Percentiles rank a stretch among this genome's conserved stretches.
phyloP scores from a whole-genome alignment of 2,888 invertebrate genomes.

The Eulithis testata region DNA sequence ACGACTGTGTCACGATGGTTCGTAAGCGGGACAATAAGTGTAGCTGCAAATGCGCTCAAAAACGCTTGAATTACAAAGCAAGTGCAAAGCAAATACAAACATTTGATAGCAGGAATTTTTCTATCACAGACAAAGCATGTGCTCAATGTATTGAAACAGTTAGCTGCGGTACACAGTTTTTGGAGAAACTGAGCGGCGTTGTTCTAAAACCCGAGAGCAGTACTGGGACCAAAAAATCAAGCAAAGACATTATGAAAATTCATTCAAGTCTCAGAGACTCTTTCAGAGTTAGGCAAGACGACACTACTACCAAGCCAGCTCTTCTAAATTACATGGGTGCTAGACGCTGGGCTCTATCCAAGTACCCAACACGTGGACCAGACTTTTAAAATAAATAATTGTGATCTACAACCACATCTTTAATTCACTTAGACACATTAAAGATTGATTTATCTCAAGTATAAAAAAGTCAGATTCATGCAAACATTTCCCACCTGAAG shows the following conservation, averaged over 20 bases:
- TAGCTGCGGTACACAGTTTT: slow-evolving; percentile 54
- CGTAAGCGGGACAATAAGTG: slow-evolving; percentile 52
- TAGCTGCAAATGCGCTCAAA: slow-evolving; percentile 49
- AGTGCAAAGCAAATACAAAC: slow-evolving; percentile 57
- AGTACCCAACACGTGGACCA: slow-evolving; percentile 60
- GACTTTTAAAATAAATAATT: slow-evolving; percentile 53
- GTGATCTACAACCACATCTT: too few species aligned
- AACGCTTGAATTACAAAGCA: slow-evolving; percentile 35
- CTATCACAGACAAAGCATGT: slow-evolving; percentile 60
- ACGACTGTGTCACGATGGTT: slow-evolving; percentile 58
- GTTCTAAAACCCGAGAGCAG: slow-evolving; percentile 19
- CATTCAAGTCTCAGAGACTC: slow-evolving; percentile 11
- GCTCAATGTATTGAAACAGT: slow-evolving; percentile 45
- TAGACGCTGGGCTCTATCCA: slow-evolving; percentile 66
- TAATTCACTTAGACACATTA: too few species aligned
- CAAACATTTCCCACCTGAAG: too few species aligned
- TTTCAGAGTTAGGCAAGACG: slow-evolving; percentile 10
- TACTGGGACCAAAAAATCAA: slow-evolving; percentile 15
- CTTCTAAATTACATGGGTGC: slow-evolving; percentile 40
- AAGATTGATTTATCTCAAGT: too few species aligned
- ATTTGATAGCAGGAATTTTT: slow-evolving; percentile 34
- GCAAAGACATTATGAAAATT: slow-evolving; percentile 18
- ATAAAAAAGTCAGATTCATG: too few species aligned
- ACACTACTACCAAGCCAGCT: slow-evolving; percentile 8
- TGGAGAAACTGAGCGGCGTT: slow-evolving; percentile 26